These are phyloP conservation scores for Synergus itoensis DNA, from an alignment of 2,888 invertebrate genomes.

Conservation along the genomic window DNA sequence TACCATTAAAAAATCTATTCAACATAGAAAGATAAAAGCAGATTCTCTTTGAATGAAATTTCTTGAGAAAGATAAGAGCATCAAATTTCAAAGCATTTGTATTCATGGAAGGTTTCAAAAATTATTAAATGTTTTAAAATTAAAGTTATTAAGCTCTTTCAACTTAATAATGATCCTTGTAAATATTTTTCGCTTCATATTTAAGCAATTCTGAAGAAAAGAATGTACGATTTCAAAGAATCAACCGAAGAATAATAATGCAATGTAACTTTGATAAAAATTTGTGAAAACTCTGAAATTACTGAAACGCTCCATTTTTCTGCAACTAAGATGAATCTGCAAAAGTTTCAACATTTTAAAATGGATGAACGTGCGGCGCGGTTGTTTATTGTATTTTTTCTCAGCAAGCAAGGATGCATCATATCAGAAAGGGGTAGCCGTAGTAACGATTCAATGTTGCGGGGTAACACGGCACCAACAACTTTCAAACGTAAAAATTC, in stretches of 20 bases:
- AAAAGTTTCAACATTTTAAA: conserved; percentile 32
- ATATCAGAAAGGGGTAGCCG: conserved; percentile 48
- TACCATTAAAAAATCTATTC: too few species aligned
- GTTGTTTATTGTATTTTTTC: conserved; percentile 39
- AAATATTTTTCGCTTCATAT: too few species aligned
- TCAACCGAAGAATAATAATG: background rate
- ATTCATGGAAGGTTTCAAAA: too few species aligned
- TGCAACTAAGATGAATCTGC: conserved; percentile 21
- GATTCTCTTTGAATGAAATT: too few species aligned
- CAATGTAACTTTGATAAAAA: background rate
- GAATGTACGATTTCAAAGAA: too few species aligned
- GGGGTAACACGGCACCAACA: conserved; percentile 53
- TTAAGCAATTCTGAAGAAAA: too few species aligned
- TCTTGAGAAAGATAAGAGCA: too few species aligned
- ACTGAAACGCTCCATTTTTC: conserved; percentile 3
- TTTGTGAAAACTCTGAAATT: background rate
- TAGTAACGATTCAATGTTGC: conserved; percentile 48
- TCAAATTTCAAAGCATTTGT: too few species aligned
- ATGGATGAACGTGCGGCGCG: conserved; percentile 31
- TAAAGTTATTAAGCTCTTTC: too few species aligned
- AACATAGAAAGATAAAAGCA: too few species aligned
- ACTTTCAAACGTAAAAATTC: conserved; percentile 71
- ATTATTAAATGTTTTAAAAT: too few species aligned
- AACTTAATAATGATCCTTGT: too few species aligned
- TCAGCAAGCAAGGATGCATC: conserved; percentile 1